Percentiles rank a stretch among this genome's conserved stretches.
Evolutionary conservation across 2,888 invertebrate genomes (phyloP).

Genomic region (Tuta absoluta): DNA sequence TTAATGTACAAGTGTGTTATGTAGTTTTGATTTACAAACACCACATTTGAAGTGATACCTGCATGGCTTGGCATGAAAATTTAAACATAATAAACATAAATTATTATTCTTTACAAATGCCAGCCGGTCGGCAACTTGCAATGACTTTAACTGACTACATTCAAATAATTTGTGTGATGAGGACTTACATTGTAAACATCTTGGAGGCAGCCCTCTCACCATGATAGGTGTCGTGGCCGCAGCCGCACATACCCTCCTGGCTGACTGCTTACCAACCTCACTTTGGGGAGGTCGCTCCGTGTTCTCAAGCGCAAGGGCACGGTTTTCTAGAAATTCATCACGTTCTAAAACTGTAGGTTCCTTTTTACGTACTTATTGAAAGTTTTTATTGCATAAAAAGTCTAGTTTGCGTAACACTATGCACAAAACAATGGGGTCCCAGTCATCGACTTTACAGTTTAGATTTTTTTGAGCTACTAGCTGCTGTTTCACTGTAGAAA

Average conservation of each 20-base stretch:
- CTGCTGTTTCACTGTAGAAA: constrained; percentile 12
- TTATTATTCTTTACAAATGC: constrained; percentile 28
- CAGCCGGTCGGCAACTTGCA: constrained; percentile 22
- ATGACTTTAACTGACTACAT: constrained; percentile 30
- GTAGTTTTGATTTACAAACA: constrained; percentile 29
- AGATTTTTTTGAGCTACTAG: constrained; percentile 19
- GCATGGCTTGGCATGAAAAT: constrained; percentile 28
- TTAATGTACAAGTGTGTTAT: constrained; percentile 24
- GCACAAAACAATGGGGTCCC: constrained; percentile 20
- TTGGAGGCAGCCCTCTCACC: neutral
- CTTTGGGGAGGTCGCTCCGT: neutral
- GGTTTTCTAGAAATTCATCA: neutral
- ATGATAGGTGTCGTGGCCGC: no score
- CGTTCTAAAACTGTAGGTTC: neutral
- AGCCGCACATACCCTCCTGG: no score
- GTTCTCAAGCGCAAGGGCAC: constrained; percentile 12
- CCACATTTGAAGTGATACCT: constrained; percentile 29
- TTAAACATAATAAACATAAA: constrained; percentile 30
- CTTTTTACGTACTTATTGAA: no score
- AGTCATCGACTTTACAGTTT: neutral
- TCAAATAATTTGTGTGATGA: constrained; percentile 30
- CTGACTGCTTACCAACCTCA: no score
- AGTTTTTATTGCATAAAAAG: neutral
- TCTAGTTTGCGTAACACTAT: constrained; percentile 21
- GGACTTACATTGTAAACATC: constrained; percentile 30